A percentile compares a stretch with the other conserved stretches of the same genome.
phyloP scores from a whole-genome alignment of 92 coral and sea anemone genomes.

The Parazoanthus swiftii region DNA sequence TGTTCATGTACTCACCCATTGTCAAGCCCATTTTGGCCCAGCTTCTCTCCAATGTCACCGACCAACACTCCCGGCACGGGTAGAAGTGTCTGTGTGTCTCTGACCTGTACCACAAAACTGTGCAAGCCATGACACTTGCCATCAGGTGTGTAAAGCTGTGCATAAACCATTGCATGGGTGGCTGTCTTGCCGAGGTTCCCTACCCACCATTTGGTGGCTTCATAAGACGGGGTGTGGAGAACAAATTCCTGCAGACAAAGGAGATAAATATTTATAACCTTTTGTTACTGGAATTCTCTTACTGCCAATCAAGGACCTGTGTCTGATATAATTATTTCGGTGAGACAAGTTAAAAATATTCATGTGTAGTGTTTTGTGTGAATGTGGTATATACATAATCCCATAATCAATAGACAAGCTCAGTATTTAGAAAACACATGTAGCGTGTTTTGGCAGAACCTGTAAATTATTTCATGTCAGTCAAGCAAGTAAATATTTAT shows the following conservation, averaged over 20 bases:
- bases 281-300: too few species aligned
- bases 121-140: constrained; percentile 93
- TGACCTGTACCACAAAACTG: constrained; percentile 84
- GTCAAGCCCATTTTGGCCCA: constrained; percentile 93
- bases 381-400: too few species aligned
- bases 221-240: constrained; percentile 82
- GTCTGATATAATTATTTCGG: too few species aligned
- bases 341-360: too few species aligned
- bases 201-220: constrained; percentile 98
- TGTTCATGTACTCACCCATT: constrained; percentile 74
- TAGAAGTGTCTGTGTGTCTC: constrained; percentile 75
- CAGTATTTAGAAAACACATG: too few species aligned
- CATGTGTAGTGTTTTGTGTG: too few species aligned
- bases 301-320: too few species aligned
- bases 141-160: constrained; percentile 95
- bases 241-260: constrained; percentile 72
- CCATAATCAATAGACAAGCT: too few species aligned
- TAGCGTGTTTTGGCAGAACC: too few species aligned
- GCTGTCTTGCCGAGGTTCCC: constrained; percentile 94
- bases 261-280: background rate
- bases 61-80: constrained; percentile 92
- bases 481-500: too few species aligned
- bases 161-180: constrained; percentile 94
- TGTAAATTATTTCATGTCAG: too few species aligned
- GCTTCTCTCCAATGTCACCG: constrained; percentile 94